phyloP scores from a whole-genome alignment of 2,113 vertebrate species.

The Prochilodus magdalenae region DNA sequence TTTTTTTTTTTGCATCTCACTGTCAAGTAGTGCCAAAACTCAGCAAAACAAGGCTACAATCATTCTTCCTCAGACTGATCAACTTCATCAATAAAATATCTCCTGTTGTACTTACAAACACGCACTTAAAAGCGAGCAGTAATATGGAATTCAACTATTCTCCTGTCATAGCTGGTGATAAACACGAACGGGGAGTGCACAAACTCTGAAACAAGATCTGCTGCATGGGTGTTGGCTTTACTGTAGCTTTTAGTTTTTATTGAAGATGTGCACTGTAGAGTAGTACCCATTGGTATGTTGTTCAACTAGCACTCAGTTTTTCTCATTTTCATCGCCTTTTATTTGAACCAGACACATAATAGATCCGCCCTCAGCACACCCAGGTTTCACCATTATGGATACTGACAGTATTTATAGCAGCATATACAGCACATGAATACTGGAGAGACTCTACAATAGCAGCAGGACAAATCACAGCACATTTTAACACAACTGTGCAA shows the following conservation, averaged over 20 bases:
- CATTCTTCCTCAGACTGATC: too few relatives aligned
- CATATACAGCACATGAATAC: constrained; percentile 12
- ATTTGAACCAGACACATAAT: not conserved
- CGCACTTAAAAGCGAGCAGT: too few relatives aligned
- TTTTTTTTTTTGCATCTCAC: not conserved
- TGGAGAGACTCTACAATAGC: constrained; percentile 8
- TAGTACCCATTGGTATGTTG: constrained; percentile 38
- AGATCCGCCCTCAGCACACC: constrained; percentile 42
- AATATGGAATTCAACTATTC: too few relatives aligned
- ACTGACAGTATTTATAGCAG: constrained; percentile 21
- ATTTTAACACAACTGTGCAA: constrained; percentile 49
- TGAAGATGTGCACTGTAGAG: not conserved
- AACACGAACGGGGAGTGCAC: not conserved
- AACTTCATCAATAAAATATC: too few relatives aligned
- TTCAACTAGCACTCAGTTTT: constrained; percentile 23
- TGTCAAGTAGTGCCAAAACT: too few relatives aligned
- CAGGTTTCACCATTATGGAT: constrained; percentile 21
- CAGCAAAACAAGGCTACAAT: too few relatives aligned
- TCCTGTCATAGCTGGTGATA: not conserved
- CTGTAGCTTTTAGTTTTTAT: not conserved
- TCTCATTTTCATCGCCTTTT: constrained; percentile 17
- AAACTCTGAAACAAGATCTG: not conserved
- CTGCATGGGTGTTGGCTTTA: constrained; percentile 29
- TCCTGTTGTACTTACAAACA: too few relatives aligned
- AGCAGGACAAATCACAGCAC: constrained; percentile 50